Percentiles rank a stretch among this genome's conserved stretches.
phyloP scores from a whole-genome alignment of 2,113 vertebrate species.

The Phainopepla nitens region DNA sequence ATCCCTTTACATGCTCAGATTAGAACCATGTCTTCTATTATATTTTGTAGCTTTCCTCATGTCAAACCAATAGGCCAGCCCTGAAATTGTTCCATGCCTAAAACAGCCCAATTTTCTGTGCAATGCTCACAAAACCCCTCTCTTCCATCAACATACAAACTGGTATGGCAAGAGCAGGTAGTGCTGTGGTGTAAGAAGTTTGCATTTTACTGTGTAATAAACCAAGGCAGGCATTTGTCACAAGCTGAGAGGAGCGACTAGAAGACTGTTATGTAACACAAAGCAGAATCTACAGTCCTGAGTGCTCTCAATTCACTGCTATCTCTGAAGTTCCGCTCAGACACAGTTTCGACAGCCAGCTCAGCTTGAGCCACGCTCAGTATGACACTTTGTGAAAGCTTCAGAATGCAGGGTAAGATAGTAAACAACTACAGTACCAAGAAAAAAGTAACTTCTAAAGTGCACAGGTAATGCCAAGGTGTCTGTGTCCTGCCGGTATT shows the following conservation, averaged over 20 bases:
- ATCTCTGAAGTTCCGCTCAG: neutral
- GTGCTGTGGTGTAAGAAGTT: neutral
- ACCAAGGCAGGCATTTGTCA: neutral
- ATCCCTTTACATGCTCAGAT: neutral
- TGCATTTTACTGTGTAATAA: neutral
- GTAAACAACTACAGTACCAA: neutral
- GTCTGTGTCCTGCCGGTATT: neutral
- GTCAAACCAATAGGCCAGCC: neutral
- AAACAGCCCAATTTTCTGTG: neutral
- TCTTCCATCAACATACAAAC: neutral
- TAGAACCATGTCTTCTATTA: neutral
- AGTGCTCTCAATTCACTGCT: neutral
- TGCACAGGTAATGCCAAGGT: neutral
- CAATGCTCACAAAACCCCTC: neutral
- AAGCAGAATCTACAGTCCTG: neutral
- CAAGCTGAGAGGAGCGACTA: neutral
- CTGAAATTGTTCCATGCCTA: neutral
- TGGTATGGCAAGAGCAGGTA: neutral
- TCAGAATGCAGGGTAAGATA: neutral
- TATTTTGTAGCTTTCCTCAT: neutral
- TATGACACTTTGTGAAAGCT: neutral
- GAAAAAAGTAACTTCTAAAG: neutral
- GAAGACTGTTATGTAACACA: neutral
- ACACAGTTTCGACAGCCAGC: neutral
- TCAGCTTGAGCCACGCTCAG: accelerated